Base-by-base conservation (phyloP, 2,797 vertebrate species). In the Malurus leucopterus region DNA sequence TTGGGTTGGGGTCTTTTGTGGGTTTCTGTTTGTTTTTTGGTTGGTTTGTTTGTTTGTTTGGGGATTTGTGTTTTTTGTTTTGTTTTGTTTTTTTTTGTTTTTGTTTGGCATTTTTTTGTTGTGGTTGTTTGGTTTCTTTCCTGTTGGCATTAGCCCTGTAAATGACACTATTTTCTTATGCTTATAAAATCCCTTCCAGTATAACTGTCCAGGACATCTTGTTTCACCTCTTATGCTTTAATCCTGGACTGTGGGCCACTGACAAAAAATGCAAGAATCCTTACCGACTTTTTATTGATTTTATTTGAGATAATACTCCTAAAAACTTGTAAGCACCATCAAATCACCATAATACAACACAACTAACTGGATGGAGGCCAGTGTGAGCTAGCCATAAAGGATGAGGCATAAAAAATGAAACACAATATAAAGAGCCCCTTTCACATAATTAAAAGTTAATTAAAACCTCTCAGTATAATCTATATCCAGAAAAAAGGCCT, bases 381-480 rank as follows among this genome's bases (percentile, higher is more conserved):
- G 27, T 19, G 9, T 21, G 32, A 80, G 32, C 44, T 44, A 65
- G 29, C 13, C 22, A 62, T 58, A 74, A 87, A 77, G n/a, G 29
- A 79, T 53, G 27, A 79, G 34, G 53, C 24, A 75, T 61, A 77
- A 74, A 79, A 84, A 81, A 71, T 68, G 13, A 82, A 83, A 40
- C 30, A 83, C 20, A 70, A 73, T 86, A 83, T 40, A 47, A 93
- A 90, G 50, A 88, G 55, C 13, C 15, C 69, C 61, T 83, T 92
- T 62, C 74, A 90, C 36, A 62, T 90, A 93, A 96, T 93, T 92
- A 90, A 84, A 96, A 93, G 53, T 92, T 93, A 95, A 96, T 95
- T 94, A 83, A 95, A 95, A 93, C 32, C 84, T 57, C 64, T 68
- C 30, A 63, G 21, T 47, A 75, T 81, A 86, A 88, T 65, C 54